Base-by-base conservation (phyloP, 1,140 invertebrate genomes). In the Campoletis sonorensis region DNA sequence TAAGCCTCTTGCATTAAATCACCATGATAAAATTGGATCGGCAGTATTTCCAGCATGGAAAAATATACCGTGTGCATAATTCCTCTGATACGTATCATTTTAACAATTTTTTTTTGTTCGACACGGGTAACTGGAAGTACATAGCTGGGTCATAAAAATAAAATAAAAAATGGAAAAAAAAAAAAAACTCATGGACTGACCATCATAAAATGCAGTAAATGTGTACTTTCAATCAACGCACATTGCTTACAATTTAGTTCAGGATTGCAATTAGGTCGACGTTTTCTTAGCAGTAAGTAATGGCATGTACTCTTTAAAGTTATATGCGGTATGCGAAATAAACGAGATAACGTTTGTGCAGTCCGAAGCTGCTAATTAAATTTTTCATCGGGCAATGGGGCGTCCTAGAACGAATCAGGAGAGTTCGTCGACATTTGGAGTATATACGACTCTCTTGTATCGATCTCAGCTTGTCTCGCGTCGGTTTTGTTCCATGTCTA, bases 391-490 rank as follows among this genome's bases (percentile, higher is more conserved):
- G 26, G 49, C 72, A 75, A 75, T 58, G 72, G 26, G 21, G 23
- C 45, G 23, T 54, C 27, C 51, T 21, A 18, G 75, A 61, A 77
- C 26, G 75, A 75, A 75, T 75, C 72, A 15, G 45, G 72, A 51
- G 72, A 75, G 72, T 58, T 64, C 49, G 49, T 58, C 23, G 72
- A 75, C 72, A 54, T 13, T 23, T 15, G 11, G 21, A 64, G 21
- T 64, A 26, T 64, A 64, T 64, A 64, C 67, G n/a, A 33, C 67
- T 70, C 67, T 70, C 30, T 70, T 27, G 30, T 77, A 77, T 77
- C 75, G 75, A 77, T 77, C 75, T 64, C 18, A 61, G 51, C 75
- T 58, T 30, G 75, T 77, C 75, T 64, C 75, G 23, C 33, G 75
- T 77, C 54, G 27, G n/a, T 49, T 70, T 70, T 33, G 75, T 77